These are phyloP conservation scores for Campaea margaritaria DNA, from an alignment of 2,888 invertebrate species.

Conservation along the genomic window DNA sequence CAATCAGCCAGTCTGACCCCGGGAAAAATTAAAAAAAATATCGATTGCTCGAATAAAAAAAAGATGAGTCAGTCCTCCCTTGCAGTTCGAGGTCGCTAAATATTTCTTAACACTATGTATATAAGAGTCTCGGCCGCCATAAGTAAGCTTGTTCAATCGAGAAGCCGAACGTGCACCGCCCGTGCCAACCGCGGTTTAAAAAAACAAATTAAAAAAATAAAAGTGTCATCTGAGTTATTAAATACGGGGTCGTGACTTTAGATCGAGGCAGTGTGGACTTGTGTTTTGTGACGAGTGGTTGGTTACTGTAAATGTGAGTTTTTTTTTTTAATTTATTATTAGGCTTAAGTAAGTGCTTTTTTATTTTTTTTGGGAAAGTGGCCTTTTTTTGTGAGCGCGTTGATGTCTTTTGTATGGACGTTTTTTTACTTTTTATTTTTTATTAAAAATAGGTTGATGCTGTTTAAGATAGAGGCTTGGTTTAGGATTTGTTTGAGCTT, in stretches of 20 bases:
- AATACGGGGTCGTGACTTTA: slow-evolving; percentile 37
- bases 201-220: slow-evolving; percentile 17
- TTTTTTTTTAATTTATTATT: slow-evolving; percentile 18
- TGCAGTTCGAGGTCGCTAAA: slow-evolving; percentile 25
- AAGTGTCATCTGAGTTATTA: slow-evolving; percentile 30
- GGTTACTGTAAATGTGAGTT: slow-evolving; percentile 39
- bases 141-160: slow-evolving; percentile 47
- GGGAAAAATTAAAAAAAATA: slow-evolving; percentile 15
- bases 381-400: slow-evolving; percentile 15
- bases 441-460: not conserved
- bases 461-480: not conserved
- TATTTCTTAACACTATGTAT: slow-evolving; percentile 54
- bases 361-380: slow-evolving; percentile 15
- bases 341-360: slow-evolving; percentile 3
- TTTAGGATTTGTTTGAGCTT: too few relatives aligned
- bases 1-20: slow-evolving; percentile 7
- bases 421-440: not conserved
- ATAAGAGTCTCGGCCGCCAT: slow-evolving; percentile 43
- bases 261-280: slow-evolving; percentile 35
- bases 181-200: slow-evolving; percentile 21
- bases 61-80: slow-evolving; percentile 24
- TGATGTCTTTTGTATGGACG: slow-evolving; percentile 18
- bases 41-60: slow-evolving; percentile 13
- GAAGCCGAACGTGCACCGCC: slow-evolving; percentile 37
- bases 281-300: slow-evolving; percentile 39